Evolutionary conservation across 2,113 vertebrate species (phyloP).

Genomic region (Trogon surrucura): DNA sequence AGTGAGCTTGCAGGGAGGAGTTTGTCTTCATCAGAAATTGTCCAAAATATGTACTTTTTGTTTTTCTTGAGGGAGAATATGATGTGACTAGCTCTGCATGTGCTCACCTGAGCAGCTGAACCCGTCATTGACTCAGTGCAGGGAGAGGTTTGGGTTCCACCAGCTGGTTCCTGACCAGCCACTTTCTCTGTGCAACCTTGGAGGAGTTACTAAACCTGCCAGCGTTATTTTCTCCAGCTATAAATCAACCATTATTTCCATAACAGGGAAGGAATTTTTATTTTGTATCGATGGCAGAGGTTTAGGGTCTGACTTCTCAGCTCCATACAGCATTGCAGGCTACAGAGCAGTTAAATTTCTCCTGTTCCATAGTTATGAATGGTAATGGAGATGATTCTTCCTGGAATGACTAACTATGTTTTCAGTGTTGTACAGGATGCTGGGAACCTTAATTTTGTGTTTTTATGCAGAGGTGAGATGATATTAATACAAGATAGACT

Average conservation of each 20-base stretch:
- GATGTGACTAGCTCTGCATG: neutral
- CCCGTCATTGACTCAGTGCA: accelerated
- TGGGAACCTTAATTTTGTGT: neutral
- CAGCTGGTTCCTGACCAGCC: neutral
- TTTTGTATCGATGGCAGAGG: neutral
- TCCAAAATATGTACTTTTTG: neutral
- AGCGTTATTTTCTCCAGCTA: neutral
- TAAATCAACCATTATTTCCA: neutral
- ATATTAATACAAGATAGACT: neutral
- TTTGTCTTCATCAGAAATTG: neutral
- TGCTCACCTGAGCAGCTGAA: neutral
- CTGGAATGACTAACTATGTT: neutral
- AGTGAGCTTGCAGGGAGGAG: neutral
- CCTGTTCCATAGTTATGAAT: neutral
- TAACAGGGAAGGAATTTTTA: neutral
- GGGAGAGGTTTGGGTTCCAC: neutral
- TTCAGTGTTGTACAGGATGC: neutral
- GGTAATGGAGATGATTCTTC: neutral
- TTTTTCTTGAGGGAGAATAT: neutral
- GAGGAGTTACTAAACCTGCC: neutral
- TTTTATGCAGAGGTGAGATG: neutral
- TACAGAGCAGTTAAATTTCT: neutral
- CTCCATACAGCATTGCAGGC: accelerated
- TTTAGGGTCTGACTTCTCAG: neutral
- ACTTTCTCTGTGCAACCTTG: neutral